phyloP scores from a whole-genome alignment of 2,797 vertebrate genomes.

The Mormyrus hasselquistii region DNA sequence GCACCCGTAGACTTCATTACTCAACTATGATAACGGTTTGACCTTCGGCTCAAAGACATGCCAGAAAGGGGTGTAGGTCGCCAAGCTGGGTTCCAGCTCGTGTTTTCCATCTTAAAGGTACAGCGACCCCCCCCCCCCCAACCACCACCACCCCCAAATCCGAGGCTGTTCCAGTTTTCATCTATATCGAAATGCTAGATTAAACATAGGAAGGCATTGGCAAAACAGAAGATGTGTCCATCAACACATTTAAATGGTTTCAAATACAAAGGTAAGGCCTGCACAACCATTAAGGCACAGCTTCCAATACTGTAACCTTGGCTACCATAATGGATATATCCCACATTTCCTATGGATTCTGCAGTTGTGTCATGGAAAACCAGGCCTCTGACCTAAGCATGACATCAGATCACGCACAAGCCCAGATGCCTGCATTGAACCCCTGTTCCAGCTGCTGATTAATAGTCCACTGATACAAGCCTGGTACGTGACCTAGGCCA shows the following conservation, averaged over 20 bases:
- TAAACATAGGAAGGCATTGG: neutral
- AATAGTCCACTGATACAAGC: neutral
- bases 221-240: neutral
- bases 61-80: neutral
- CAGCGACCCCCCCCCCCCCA: neutral
- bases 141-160: neutral
- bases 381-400: neutral
- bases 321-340: neutral
- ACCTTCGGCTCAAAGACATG: slow-evolving; percentile 37
- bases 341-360: neutral
- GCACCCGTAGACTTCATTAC: neutral
- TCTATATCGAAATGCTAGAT: neutral
- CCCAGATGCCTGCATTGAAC: neutral
- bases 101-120: neutral
- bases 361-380: neutral
- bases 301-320: neutral
- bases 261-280: neutral
- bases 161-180: neutral
- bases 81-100: neutral
- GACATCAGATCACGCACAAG: neutral
- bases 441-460: neutral
- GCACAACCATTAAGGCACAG: neutral
- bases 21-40: slow-evolving; percentile 19
- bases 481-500: neutral
- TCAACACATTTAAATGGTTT: neutral